Evolutionary conservation across 2,888 invertebrate species (phyloP).

Genomic region (Ophioninae sp.): DNA sequence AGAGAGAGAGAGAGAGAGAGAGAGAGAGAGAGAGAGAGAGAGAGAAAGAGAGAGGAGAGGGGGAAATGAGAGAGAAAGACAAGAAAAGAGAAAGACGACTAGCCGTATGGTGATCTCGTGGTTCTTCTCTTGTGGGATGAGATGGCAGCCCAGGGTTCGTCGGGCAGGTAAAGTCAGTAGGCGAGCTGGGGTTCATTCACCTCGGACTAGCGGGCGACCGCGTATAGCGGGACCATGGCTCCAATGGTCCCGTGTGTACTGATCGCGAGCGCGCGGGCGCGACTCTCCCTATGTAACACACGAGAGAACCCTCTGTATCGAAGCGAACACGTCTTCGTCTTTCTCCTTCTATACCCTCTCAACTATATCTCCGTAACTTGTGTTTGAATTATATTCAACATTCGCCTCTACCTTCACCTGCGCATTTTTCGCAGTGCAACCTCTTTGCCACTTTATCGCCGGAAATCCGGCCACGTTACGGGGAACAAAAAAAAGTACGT

Average conservation of each 20-base stretch:
- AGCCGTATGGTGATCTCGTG: constrained; percentile 37
- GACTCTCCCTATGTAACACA: constrained; percentile 18
- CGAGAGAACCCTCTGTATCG: constrained; percentile 37
- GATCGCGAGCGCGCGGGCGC: constrained; percentile 41
- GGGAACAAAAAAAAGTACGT: background rate
- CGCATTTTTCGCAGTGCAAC: background rate
- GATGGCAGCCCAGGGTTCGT: constrained; percentile 70
- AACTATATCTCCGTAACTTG: constrained; percentile 1
- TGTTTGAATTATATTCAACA: constrained; percentile 27
- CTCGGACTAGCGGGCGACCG: constrained; percentile 80
- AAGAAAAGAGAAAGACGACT: constrained; percentile 40
- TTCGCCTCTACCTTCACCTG: background rate
- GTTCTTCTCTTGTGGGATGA: constrained; percentile 56
- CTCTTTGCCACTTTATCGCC: background rate
- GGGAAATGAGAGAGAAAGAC: no score
- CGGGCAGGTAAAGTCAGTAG: constrained; percentile 80
- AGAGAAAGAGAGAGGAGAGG: no score
- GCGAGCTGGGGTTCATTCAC: constrained; percentile 79
- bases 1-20: constrained; percentile 10
- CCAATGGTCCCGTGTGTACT: constrained; percentile 76
- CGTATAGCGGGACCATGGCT: constrained; percentile 81
- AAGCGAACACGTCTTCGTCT: constrained; percentile 25
- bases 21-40: constrained; percentile 43
- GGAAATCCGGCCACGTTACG: constrained; percentile 4
- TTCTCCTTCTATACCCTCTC: constrained; percentile 6